phyloP scores from a whole-genome alignment of 2,888 invertebrate species.

The Empis livida region DNA sequence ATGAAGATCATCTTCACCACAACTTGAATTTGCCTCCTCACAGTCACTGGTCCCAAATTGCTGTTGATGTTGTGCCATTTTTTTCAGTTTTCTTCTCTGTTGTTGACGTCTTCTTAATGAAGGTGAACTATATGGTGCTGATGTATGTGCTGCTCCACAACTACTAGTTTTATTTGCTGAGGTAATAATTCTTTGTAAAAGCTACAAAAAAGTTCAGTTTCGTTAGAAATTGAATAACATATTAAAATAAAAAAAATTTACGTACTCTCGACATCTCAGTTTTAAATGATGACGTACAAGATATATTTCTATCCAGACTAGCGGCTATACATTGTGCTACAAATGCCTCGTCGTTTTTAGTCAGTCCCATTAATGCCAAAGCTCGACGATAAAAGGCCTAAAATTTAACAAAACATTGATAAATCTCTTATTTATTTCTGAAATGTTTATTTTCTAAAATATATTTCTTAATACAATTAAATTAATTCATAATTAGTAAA shows the following conservation, averaged over 20 bases:
- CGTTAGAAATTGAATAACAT: background rate
- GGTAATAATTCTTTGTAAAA: conserved; percentile 22
- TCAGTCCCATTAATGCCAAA: conserved; percentile 38
- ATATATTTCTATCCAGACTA: conserved; percentile 35
- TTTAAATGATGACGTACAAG: conserved; percentile 31
- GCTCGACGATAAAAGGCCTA: conserved; percentile 43
- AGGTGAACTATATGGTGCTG: conserved; percentile 19
- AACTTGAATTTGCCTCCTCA: conserved; percentile 18
- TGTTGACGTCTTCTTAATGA: conserved; percentile 13
- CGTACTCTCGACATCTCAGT: conserved; percentile 36
- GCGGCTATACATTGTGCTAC: conserved; percentile 41
- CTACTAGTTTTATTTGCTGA: conserved; percentile 18
- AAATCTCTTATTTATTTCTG: background rate
- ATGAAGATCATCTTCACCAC: conserved; percentile 12
- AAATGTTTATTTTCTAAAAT: too few species aligned
- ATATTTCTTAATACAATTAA: too few species aligned
- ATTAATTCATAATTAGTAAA: too few species aligned
- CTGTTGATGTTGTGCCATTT: conserved; percentile 9
- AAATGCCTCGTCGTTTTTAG: conserved; percentile 41
- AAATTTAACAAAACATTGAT: background rate
- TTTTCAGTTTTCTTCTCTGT: conserved; percentile 13
- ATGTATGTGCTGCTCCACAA: conserved; percentile 16
- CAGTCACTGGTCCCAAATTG: conserved; percentile 14
- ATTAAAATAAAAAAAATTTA: too few species aligned
- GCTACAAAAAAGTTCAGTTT: conserved; percentile 1